These are phyloP conservation scores for Chrysochloris asiatica DNA, from an alignment of 2,113 vertebrate genomes.

Conservation along the genomic window DNA sequence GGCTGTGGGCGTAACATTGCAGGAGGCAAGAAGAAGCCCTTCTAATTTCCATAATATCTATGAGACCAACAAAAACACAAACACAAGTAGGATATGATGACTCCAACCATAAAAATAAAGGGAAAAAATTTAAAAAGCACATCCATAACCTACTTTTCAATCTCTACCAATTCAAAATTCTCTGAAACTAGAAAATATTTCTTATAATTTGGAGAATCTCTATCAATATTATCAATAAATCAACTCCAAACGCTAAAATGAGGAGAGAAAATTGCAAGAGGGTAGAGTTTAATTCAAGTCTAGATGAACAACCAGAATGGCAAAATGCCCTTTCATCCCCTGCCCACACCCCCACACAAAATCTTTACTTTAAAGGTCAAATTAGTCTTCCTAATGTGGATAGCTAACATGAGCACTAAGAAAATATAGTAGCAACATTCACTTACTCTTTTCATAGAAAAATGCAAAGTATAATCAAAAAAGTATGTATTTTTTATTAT, in stretches of 20 bases:
- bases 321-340: no score
- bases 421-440: not conserved
- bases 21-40: not conserved
- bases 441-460: not conserved
- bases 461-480: not conserved
- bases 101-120: not conserved
- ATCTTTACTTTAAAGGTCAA: not conserved
- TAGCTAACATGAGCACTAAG: not conserved
- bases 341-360: no score
- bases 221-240: not conserved
- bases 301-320: not conserved
- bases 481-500: not conserved
- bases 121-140: not conserved
- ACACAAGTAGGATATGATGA: not conserved
- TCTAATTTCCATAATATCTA: not conserved
- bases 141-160: not conserved
- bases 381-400: not conserved
- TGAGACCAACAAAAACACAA: not conserved
- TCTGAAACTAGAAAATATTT: slow-evolving; percentile 3
- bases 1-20: not conserved
- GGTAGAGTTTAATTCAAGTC: not conserved
- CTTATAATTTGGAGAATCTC: not conserved
- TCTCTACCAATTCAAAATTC: slow-evolving; percentile 3
- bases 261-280: not conserved
- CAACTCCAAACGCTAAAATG: not conserved